Conservation (phyloP, 2,113 vertebrate species). For the Melanerpes formicivorus region DNA sequence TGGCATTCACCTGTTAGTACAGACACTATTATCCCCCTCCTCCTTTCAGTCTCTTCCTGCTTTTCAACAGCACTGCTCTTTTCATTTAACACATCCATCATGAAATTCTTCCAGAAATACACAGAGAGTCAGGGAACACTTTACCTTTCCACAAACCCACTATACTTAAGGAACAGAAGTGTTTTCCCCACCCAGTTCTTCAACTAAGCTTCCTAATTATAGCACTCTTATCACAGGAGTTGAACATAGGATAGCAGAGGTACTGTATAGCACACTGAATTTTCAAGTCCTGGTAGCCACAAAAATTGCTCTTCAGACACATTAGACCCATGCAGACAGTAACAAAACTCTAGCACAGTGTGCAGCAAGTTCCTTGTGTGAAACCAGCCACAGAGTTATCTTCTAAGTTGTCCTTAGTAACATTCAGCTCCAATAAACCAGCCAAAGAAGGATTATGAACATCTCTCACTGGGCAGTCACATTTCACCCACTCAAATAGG, state of each 20-base stretch:
- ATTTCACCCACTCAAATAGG: background rate
- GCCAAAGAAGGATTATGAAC: background rate
- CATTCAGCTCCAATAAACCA: background rate
- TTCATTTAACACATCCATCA: background rate
- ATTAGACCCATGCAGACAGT: accelerated
- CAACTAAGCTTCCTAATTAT: slow-evolving; percentile 15
- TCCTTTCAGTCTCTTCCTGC: background rate
- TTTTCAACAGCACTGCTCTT: background rate
- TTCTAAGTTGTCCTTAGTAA: background rate
- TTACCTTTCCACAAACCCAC: background rate
- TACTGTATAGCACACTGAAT: background rate
- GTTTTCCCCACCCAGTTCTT: background rate
- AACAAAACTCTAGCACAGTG: background rate
- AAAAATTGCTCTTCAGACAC: background rate
- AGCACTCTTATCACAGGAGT: background rate
- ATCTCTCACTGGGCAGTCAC: background rate
- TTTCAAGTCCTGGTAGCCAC: background rate
- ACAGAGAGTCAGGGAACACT: background rate
- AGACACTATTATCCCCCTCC: background rate
- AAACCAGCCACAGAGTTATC: accelerated
- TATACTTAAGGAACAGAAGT: background rate
- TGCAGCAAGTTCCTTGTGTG: background rate
- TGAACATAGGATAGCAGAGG: background rate
- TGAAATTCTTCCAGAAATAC: background rate
- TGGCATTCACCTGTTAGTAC: background rate